These are phyloP conservation scores for Eriosoma lanigerum DNA, from an alignment of 1,140 invertebrate genomes.

Conservation along the genomic window DNA sequence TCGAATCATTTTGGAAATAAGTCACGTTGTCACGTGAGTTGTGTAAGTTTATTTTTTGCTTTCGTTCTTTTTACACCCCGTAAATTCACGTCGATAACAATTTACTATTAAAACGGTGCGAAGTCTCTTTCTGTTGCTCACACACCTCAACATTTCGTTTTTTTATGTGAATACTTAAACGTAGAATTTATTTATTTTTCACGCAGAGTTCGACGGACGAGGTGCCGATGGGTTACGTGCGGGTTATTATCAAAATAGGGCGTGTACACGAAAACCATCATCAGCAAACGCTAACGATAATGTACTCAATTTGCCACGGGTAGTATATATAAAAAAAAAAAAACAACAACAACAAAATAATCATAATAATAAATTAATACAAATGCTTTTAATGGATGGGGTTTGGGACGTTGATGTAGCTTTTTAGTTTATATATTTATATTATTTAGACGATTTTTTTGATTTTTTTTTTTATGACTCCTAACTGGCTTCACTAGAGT, in stretches of 20 bases:
- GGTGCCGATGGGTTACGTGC: conserved; percentile 7
- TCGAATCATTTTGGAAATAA: neutral
- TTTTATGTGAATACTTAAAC: conserved; percentile 23
- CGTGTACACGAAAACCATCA: conserved; percentile 28
- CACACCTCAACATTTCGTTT: neutral
- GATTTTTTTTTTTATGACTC: conserved; percentile 5
- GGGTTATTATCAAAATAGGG: conserved; percentile 8
- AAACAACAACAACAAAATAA: too few relatives aligned
- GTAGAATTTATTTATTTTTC: neutral
- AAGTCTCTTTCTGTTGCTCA: neutral
- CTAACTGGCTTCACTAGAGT: neutral
- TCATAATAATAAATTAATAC: too few relatives aligned
- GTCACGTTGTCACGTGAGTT: conserved; percentile 9
- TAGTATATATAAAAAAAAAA: neutral
- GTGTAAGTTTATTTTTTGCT: neutral
- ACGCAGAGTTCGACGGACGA: neutral
- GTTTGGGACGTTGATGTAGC: neutral
- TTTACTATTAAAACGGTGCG: neutral
- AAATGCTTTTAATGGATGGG: conserved; percentile 21
- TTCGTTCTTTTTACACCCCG: neutral
- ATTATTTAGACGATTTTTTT: neutral
- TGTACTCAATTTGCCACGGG: conserved; percentile 25
- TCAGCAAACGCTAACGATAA: conserved; percentile 36
- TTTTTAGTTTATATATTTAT: neutral
- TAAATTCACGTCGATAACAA: conserved; percentile 5